Evolutionary conservation across 2,888 invertebrate species (phyloP).

Genomic region (Apeira syringaria): DNA sequence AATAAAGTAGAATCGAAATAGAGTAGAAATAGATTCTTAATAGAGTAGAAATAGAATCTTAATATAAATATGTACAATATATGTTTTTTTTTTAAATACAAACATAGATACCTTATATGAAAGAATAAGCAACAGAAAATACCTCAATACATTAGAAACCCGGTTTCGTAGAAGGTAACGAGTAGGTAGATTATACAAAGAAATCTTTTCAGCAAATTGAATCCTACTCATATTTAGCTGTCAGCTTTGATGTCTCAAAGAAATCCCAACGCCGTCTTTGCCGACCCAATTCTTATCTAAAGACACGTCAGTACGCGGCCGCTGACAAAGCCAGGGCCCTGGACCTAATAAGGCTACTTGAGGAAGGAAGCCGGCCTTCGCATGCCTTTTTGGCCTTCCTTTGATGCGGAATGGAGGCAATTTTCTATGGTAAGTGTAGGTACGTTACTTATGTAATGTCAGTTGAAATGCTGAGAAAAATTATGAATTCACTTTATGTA

Average conservation of each 20-base stretch:
- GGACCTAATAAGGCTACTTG: constrained; percentile 75
- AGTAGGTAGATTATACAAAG: background rate
- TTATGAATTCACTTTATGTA: constrained; percentile 19
- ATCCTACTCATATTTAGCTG: constrained; percentile 35
- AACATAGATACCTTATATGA: too few relatives aligned
- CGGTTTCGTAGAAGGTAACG: constrained; percentile 10
- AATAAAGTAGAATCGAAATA: too few relatives aligned
- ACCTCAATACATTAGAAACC: background rate
- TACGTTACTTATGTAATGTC: constrained; percentile 43
- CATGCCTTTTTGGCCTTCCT: constrained; percentile 55
- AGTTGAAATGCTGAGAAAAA: constrained; percentile 23
- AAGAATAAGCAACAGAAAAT: too few relatives aligned
- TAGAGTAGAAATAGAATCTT: too few relatives aligned
- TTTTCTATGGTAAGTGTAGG: constrained; percentile 45
- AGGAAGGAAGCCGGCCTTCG: constrained; percentile 53
- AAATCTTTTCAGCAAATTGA: constrained; percentile 22
- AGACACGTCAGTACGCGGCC: constrained; percentile 63
- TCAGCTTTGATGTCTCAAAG: constrained; percentile 65
- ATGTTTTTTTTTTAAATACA: too few relatives aligned
- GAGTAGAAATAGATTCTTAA: too few relatives aligned
- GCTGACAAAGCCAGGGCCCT: constrained; percentile 70
- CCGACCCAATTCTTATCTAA: constrained; percentile 78
- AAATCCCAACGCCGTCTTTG: constrained; percentile 38
- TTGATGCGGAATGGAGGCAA: constrained; percentile 74
- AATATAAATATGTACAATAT: too few relatives aligned